Conservation (phyloP, 2,113 vertebrate species). For the Eidolon helvum region DNA sequence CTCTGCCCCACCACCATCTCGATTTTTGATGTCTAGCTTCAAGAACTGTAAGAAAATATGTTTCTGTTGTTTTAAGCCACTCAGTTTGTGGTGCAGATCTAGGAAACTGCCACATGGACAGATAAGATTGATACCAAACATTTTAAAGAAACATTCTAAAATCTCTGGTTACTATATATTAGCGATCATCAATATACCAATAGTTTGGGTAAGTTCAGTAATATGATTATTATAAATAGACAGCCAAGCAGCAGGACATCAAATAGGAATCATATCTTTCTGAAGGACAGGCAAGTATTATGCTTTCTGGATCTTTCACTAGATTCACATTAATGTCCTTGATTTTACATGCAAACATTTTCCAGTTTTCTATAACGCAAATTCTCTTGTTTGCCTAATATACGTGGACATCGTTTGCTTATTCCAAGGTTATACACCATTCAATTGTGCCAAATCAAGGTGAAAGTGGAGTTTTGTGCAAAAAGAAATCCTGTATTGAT, state of each 20-base stretch:
- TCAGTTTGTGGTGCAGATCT: neutral
- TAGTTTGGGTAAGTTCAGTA: neutral
- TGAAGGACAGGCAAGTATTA: constrained; percentile 15
- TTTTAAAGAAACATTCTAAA: neutral
- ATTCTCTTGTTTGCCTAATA: constrained; percentile 23
- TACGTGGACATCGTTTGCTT: neutral
- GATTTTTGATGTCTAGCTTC: too few relatives aligned
- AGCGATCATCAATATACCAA: neutral
- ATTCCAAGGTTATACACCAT: constrained; percentile 27
- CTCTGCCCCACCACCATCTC: neutral
- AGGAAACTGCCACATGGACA: neutral
- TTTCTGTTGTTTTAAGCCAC: neutral
- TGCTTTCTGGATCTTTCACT: neutral
- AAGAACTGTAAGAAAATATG: neutral
- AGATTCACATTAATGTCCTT: neutral
- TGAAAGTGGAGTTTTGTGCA: neutral
- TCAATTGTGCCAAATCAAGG: constrained; percentile 13
- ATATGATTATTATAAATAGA: neutral
- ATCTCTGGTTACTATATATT: neutral
- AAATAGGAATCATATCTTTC: neutral
- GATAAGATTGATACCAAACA: neutral
- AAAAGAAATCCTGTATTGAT: constrained; percentile 14
- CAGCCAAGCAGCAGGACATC: neutral
- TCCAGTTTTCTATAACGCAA: constrained; percentile 38
- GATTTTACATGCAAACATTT: constrained; percentile 33